These are phyloP conservation scores for Amblyornis subalaris DNA, from an alignment of 2,113 vertebrate genomes.

Conservation along the genomic window DNA sequence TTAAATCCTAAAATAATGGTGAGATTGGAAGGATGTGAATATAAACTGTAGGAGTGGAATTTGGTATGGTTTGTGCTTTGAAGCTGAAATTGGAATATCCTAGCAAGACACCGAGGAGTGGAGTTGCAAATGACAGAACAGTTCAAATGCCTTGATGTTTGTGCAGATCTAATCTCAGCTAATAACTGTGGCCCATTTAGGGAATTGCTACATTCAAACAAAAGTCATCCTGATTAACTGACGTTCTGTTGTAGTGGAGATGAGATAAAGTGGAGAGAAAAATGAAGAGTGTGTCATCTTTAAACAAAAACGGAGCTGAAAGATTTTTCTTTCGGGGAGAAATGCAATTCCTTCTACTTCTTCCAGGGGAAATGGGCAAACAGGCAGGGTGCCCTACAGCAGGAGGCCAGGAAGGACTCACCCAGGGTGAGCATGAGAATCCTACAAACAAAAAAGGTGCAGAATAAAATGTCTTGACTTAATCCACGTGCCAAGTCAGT, in stretches of 20 bases:
- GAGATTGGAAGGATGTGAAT: background rate
- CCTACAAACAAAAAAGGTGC: background rate
- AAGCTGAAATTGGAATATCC: background rate
- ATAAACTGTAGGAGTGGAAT: background rate
- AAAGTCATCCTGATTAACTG: constrained; percentile 5
- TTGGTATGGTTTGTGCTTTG: background rate
- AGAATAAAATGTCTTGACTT: background rate
- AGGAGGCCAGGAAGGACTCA: background rate
- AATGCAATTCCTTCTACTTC: background rate
- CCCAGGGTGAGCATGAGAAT: background rate
- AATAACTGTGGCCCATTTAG: background rate
- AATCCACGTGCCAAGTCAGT: background rate
- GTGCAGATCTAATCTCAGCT: background rate
- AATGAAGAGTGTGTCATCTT: background rate
- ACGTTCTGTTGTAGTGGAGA: background rate
- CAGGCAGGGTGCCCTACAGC: background rate
- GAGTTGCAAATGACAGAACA: background rate
- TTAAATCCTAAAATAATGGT: background rate
- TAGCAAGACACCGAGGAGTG: background rate
- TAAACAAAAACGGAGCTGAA: background rate
- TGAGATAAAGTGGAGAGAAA: background rate
- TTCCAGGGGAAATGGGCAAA: background rate
- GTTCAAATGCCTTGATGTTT: constrained; percentile 2
- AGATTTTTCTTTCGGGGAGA: background rate
- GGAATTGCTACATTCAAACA: constrained; percentile 3